phyloP scores from a whole-genome alignment of 2,797 vertebrate genomes.

The Pristis pectinata region DNA sequence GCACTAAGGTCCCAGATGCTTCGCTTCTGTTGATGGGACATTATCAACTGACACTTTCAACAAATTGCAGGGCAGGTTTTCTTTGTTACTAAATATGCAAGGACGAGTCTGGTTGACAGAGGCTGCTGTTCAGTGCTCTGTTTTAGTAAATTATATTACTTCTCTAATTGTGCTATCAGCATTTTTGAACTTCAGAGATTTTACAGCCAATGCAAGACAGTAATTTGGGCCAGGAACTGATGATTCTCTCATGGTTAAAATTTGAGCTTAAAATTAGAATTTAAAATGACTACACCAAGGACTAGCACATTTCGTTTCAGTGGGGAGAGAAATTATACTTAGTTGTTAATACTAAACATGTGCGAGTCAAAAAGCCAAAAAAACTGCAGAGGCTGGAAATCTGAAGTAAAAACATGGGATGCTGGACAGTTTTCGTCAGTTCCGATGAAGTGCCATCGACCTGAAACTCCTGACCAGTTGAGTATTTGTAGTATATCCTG shows the following conservation, averaged over 20 bases:
- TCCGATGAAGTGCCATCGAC: no score
- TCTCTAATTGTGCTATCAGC: neutral
- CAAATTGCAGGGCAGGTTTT: neutral
- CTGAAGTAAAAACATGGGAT: no score
- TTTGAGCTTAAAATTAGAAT: neutral
- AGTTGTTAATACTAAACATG: no score
- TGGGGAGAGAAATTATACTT: no score
- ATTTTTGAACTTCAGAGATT: neutral
- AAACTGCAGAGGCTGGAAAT: no score
- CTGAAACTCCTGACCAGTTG: no score
- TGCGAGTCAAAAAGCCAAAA: no score
- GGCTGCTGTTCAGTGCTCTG: neutral
- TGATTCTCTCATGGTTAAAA: neutral
- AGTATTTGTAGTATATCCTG: no score
- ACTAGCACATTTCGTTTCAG: neutral
- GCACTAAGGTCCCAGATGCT: neutral
- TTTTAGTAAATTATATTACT: neutral
- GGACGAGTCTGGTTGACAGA: neutral
- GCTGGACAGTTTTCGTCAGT: no score
- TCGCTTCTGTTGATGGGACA: neutral
- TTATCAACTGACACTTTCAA: neutral
- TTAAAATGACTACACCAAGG: neutral
- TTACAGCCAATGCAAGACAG: neutral
- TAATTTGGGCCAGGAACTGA: neutral
- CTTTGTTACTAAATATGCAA: neutral